These are phyloP conservation scores for Cyprinodon variegatus DNA, from an alignment of 2,113 vertebrate genomes.

Conservation along the genomic window DNA sequence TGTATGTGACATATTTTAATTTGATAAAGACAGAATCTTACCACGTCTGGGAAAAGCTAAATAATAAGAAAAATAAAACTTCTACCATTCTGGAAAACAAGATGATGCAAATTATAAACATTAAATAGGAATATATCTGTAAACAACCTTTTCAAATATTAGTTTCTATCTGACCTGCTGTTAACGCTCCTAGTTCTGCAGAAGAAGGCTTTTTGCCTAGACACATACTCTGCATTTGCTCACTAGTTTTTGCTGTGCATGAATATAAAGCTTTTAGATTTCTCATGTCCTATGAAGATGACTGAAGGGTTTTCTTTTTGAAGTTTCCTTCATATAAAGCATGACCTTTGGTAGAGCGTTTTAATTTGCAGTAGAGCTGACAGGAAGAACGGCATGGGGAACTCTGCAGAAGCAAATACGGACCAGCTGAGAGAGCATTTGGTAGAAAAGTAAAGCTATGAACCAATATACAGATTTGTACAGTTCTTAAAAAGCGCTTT, in stretches of 20 bases:
- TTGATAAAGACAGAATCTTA: background rate
- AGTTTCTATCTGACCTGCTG: no score
- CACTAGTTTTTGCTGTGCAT: background rate
- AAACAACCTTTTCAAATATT: background rate
- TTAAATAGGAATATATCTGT: background rate
- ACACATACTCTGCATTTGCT: background rate
- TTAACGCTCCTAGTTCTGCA: no score
- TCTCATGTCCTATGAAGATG: background rate
- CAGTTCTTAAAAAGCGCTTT: no score
- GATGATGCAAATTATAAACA: no score
- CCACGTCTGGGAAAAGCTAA: no score
- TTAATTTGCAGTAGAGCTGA: background rate
- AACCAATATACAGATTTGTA: no score
- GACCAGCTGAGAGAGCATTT: background rate
- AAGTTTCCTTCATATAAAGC: background rate
- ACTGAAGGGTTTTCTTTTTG: background rate
- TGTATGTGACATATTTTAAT: background rate
- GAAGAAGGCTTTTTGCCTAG: background rate
- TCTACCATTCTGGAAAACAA: background rate
- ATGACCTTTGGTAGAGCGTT: background rate
- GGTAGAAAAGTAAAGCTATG: background rate
- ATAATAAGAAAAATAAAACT: no score
- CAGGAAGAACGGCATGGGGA: background rate
- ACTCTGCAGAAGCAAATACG: background rate
- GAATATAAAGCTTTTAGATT: background rate